Base-by-base conservation (phyloP, 2,113 vertebrate genomes). In the Cygnus buccinator region DNA sequence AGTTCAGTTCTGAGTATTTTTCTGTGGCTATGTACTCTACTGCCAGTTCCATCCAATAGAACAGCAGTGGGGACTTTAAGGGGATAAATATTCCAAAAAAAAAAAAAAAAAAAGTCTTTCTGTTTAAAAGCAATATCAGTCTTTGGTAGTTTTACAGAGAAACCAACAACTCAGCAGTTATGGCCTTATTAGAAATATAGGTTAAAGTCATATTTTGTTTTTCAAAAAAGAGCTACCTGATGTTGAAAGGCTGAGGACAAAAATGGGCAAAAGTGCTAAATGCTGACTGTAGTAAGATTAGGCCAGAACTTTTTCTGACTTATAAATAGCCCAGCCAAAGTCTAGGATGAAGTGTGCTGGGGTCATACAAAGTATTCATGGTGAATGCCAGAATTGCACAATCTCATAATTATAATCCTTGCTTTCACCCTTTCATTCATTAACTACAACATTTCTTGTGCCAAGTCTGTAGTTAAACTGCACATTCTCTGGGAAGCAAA, bases 341-440 rank as follows among this genome's bases (percentile, higher is more conserved):
- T 84, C 90, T 86, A 43, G 21, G 55, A 74, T 94, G 75, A 93
- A 96, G 59, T 90, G 72, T 88, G 74, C 26, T 94, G 63, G 79
- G 91, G 93, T 95, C 93, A 83, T 29, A 26, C 46, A 95, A 95
- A 96, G 57, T 93, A 92, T 90, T 89, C 55, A 31, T 52, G 52
- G 57, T 59, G 67, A 76, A 92, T 44, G 78, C 74, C 84, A 96
- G 74, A 91, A 85, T 87, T 95, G 63, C 81, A 87, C 70, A 94
- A 81, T 78, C 35, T 87, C 8, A 6, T 72, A 93, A 84, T 33
- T 75, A 43, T 57, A 89, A 92, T 57, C 26, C 44, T 93, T 75
- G 57, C 73, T 61, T 95, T 81, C 81, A 82, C 50, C 81, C 55
- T 86, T 89, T 73, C 75, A 75, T 92, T 91, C 93, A 84, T 92